Evolutionary conservation across 1,140 invertebrate genomes (phyloP).

Genomic region (Batillaria attramentaria): DNA sequence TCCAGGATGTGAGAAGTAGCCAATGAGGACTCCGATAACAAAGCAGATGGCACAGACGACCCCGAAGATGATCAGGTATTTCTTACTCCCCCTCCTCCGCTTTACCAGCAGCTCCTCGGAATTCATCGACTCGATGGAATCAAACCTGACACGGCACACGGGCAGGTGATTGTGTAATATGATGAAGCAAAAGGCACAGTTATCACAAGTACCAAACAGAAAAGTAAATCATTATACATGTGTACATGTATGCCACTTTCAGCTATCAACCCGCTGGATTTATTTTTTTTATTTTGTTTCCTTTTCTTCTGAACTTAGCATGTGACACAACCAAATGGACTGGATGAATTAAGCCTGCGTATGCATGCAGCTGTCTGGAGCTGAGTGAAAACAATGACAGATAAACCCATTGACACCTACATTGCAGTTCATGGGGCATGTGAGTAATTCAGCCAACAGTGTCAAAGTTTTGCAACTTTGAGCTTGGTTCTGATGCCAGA

Average conservation of each 20-base stretch:
- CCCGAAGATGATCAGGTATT: slow-evolving; percentile 18
- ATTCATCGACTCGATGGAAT: slow-evolving; percentile 45
- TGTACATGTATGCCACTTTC: neutral
- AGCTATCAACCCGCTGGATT: neutral
- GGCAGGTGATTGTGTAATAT: neutral
- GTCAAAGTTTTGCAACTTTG: neutral
- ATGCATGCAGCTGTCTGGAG: too few relatives aligned
- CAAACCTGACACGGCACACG: slow-evolving; percentile 26
- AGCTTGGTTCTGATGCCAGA: neutral
- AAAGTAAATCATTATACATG: neutral
- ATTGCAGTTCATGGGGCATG: too few relatives aligned
- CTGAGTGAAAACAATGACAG: too few relatives aligned
- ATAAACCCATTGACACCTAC: too few relatives aligned
- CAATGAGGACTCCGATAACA: slow-evolving; percentile 38
- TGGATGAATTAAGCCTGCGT: too few relatives aligned
- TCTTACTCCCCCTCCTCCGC: slow-evolving; percentile 35
- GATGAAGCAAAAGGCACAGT: neutral
- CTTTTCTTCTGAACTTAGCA: too few relatives aligned
- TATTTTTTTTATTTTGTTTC: neutral
- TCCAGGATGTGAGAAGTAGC: slow-evolving; percentile 24
- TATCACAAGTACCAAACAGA: neutral
- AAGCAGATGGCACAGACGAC: slow-evolving; percentile 32
- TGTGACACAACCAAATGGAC: too few relatives aligned
- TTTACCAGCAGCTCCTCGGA: slow-evolving; percentile 38
- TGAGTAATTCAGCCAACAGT: neutral